A percentile compares a stretch with the other conserved stretches of the same genome.
Conservation (phyloP, 2,888 invertebrate genomes). For the Luperina testacea region DNA sequence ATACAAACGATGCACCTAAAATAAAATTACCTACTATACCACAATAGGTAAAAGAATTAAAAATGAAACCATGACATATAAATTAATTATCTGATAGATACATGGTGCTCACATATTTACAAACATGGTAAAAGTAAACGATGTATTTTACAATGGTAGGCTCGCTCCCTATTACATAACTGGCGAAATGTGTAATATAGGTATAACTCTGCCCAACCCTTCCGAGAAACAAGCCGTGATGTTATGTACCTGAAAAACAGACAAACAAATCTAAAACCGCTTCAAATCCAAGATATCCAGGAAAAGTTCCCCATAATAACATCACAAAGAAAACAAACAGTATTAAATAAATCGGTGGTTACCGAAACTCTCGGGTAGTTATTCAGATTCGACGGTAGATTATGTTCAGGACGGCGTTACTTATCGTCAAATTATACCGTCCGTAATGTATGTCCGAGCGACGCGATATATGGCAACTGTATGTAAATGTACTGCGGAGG, state of each 20-base stretch:
- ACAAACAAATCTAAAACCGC: conserved; percentile 36
- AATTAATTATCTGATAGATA: too few species aligned
- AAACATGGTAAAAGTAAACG: too few species aligned
- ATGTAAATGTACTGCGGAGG: conserved; percentile 72
- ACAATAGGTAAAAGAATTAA: too few species aligned
- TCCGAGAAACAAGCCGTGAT: neutral
- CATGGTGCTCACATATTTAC: too few species aligned
- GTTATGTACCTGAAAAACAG: conserved; percentile 9
- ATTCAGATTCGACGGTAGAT: conserved; percentile 71
- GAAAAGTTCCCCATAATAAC: conserved; percentile 45
- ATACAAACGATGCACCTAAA: too few species aligned
- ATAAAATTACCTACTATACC: too few species aligned
- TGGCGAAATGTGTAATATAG: neutral
- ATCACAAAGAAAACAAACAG: conserved; percentile 65
- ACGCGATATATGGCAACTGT: conserved; percentile 76
- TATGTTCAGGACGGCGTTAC: conserved; percentile 70
- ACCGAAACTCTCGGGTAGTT: conserved; percentile 67
- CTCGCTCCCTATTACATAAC: neutral
- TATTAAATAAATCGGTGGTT: conserved; percentile 63
- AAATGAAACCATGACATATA: too few species aligned
- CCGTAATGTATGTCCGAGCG: conserved; percentile 72
- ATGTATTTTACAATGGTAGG: too few species aligned
- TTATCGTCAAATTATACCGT: conserved; percentile 70
- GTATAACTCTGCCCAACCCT: neutral
- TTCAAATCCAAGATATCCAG: conserved; percentile 26